Base-by-base conservation (phyloP, 2,113 vertebrate genomes). In the Peucedramus taeniatus region DNA sequence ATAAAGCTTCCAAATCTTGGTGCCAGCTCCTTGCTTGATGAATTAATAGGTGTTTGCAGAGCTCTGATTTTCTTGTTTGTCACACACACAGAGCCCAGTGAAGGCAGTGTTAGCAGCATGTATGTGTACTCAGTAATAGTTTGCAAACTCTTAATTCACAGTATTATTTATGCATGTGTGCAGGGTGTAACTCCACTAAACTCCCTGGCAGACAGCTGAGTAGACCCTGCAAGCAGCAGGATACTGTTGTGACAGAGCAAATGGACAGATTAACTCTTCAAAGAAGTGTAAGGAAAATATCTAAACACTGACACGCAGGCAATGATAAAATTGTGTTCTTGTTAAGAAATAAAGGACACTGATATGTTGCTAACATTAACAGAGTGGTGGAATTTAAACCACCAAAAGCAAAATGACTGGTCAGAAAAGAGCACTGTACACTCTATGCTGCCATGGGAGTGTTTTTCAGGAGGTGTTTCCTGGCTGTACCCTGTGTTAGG, bases 241-340 rank as follows among this genome's bases (percentile, higher is more conserved):
- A 28, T 53, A 27, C 77, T 42, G 23, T 40, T 77, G 47, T 27
- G 70, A 63, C 64, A 70, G 66, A 91, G 31, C 66, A 93, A 89
- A 45, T 28, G 75, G 75, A 63, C 59, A 53, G 31, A 85, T 83
- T 74, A 95, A 59, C 56, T 70, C 51, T 77, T 92, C 60, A 27
- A 69, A 74, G 45, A 68, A 89, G 61, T 28, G 45, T 93, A 69
- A 96, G 85, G 87, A 81, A 93, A 90, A 93, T 70, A 35, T 68
- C 57, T 77, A 71, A 90, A 72, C n/a, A 23, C 24, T 81, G 54
- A 79, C 19, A 42, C 16, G 13, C 35, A 49, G 45, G 44, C 23
- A 42, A 79, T 22, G 79, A 96, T 45, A 30, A 72, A 75, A 50
- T 44, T 78, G 16, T 86, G 14, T 42, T 89, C 77, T 44, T 0